Base-by-base conservation (phyloP, 2,888 invertebrate species). In the Drepanosiphum platanoidis region DNA sequence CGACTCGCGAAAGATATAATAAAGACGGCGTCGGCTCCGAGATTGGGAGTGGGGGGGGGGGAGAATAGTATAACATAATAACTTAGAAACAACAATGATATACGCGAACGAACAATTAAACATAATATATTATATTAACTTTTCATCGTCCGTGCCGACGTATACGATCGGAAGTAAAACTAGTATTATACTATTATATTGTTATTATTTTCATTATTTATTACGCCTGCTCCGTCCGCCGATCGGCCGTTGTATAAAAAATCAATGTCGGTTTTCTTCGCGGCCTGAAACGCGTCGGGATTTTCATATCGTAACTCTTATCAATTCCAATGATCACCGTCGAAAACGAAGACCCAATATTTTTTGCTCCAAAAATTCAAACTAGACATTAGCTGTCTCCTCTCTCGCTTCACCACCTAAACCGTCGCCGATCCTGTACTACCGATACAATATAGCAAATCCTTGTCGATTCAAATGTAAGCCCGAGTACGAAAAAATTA, bases 131-230 rank as follows among this genome's bases (percentile, higher is more conserved):
- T 15, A 32, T 66, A 66, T 83, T 68, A 36, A 83, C 83, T 83
- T 75, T 74, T 83, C 83, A 66, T 68, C 66, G 34, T 36, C 46
- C 46, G 42, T 42, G 46, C 46, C 83, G 75, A 83, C 83, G 66
- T 58, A 30, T 30, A 75, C 66, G 22, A 46, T 34, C n/a, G 30
- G 13, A 8, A 22, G 39, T 15, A 42, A 42, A 74, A 27, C 32
- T 27, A n/a, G n/a, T n/a, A n/a, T n/a, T 68, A 52, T 8, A 32
- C 30, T 30, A 18, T 27, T 32, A 42, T 32, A 58, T 42, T 68
- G 42, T 75, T 34, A 27, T 80, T 52, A 52, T 68, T 18, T 15
- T 58, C 72, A 58, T 81, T 66, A 18, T 74, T 83, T 74, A 83
- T 42, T 3, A 39, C 15, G 34, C n/a, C 30, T 82, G 34, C n/a